Evolutionary conservation across 2,797 vertebrate genomes (phyloP).

Genomic region (Scarus forsteni): DNA sequence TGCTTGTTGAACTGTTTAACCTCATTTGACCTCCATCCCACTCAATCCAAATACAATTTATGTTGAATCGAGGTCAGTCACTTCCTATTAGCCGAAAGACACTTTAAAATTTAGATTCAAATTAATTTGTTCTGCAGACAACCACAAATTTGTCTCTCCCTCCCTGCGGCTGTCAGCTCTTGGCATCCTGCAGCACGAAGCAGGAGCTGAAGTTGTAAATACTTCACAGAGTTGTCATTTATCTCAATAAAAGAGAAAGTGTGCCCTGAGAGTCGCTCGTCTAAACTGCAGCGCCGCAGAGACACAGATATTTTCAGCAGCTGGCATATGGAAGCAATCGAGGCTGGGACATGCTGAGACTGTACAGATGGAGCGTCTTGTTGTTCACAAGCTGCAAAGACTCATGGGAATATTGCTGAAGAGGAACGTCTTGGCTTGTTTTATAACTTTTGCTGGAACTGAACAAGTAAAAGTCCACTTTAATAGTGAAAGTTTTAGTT

Average conservation of each 20-base stretch:
- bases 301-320: constrained; percentile 59
- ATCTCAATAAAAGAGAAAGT: constrained; percentile 64
- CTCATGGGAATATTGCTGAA: constrained; percentile 37
- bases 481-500: constrained; percentile 35
- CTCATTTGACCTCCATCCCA: constrained; percentile 29
- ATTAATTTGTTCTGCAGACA: constrained; percentile 38
- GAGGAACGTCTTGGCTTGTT: constrained; percentile 21
- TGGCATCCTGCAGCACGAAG: constrained; percentile 31
- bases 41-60: constrained; percentile 33
- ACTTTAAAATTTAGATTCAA: constrained; percentile 23
- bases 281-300: constrained; percentile 45
- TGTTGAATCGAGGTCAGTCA: constrained; percentile 27
- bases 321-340: constrained; percentile 61
- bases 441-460: constrained; percentile 37
- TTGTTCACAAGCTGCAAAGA: constrained; percentile 36
- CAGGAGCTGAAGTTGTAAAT: constrained; percentile 48
- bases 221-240: constrained; percentile 57
- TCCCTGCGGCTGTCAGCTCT: constrained; percentile 16
- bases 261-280: constrained; percentile 58
- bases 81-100: constrained; percentile 33
- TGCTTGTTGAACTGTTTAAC: constrained; percentile 24
- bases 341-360: constrained; percentile 50
- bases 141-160: constrained; percentile 19
- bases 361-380: constrained; percentile 51
- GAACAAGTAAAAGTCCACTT: constrained; percentile 28